phyloP scores from a whole-genome alignment of 2,797 vertebrate genomes.

The Sebastes taczanowskii region DNA sequence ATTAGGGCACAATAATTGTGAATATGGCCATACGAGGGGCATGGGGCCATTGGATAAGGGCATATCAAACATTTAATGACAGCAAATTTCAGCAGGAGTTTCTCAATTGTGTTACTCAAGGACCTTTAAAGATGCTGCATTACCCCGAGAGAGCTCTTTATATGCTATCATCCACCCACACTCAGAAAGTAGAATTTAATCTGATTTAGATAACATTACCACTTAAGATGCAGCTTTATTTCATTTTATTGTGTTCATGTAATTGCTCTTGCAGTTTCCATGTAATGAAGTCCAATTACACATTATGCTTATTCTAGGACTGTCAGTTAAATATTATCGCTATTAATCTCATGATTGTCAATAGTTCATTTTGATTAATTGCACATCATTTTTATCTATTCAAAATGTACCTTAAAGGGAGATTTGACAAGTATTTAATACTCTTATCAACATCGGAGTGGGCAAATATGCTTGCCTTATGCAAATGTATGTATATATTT shows the following conservation, averaged over 20 bases:
- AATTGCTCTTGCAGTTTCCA: background rate
- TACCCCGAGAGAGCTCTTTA: background rate
- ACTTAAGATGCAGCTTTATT: background rate
- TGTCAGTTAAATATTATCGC: too few species aligned
- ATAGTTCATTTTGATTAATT: too few species aligned
- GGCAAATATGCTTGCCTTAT: too few species aligned
- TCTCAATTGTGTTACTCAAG: constrained; percentile 4
- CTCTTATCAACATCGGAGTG: too few species aligned
- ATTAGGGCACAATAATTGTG: constrained; percentile 24
- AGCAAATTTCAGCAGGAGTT: background rate
- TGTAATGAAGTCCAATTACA: background rate
- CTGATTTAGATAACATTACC: background rate
- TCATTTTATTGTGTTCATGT: background rate
- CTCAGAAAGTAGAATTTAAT: background rate
- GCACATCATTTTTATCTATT: too few species aligned
- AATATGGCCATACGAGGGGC: background rate
- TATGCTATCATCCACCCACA: background rate
- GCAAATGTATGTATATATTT: too few species aligned
- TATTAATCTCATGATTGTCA: too few species aligned
- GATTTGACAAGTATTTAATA: too few species aligned
- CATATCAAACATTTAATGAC: background rate
- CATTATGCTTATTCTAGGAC: too few species aligned
- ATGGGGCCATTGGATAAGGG: constrained; percentile 4
- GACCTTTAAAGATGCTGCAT: background rate
- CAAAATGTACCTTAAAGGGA: too few species aligned